Evolutionary conservation across 2,113 vertebrate genomes (phyloP), one percentile per base, ranked within the genome.

Genomic region (Strix uralensis): DNA sequence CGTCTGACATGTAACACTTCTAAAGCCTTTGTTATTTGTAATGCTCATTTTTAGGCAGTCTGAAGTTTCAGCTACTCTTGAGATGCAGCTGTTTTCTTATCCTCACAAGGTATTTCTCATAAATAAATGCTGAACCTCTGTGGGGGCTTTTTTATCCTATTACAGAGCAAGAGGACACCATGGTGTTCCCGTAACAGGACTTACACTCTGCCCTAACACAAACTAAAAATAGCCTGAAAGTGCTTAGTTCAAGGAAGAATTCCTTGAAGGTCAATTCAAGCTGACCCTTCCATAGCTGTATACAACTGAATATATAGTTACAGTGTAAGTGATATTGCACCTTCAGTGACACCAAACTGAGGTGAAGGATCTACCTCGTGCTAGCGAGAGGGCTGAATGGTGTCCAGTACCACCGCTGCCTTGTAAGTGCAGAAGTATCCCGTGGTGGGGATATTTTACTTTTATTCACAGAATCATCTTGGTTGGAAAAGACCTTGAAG

Each of bases 241-340:
- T 15, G 14, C 19, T 69, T 42, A 3, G 2, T 49, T 73, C 11
- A 16, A 49, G 32, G 40, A 71, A 32, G 21, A 88, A 46, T 3
- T 13, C 7, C 29, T 58, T 42, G 10, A 36, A 63, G 66, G 16
- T 42, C 57, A 44, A 0, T 15, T 23, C 27, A 19, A 66, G 22
- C 30, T 16, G 54, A 78, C 7, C 18, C 32, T 85, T 62, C 34
- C 13, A 7, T 7, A 11, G 22, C 17, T 30, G 7, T 3, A 5
- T 2, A 6, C 16, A 42, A 0, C n/a, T 10, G 44, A 16, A 73
- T 15, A 4, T 1, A 11, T 1, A 8, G 32, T 29, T n/a, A 15
- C 7, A 13, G 20, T 1, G 3, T 9, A 16, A 30, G n/a, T 12
- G 23, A 14, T 2, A 11, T 0, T 6, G 22, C 36, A 18, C 20